phyloP scores from a whole-genome alignment of 2,888 invertebrate genomes.

The Lycaena phlaeas region DNA sequence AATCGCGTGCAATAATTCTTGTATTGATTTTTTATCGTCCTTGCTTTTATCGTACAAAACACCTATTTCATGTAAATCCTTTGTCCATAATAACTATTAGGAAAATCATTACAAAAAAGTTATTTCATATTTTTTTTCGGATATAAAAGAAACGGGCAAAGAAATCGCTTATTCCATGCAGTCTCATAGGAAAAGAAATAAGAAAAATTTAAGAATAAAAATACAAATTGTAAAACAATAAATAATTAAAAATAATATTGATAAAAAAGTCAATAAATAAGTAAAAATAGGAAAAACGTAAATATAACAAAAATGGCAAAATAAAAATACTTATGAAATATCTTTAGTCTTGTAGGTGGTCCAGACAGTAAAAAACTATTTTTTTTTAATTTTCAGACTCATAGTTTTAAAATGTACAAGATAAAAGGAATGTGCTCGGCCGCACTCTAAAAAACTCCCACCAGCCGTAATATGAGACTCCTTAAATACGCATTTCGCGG shows the following conservation, averaged over 20 bases:
- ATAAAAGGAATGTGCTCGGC: conserved; percentile 29
- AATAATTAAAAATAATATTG: not conserved
- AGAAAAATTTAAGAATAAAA: too few relatives aligned
- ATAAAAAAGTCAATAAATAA: not conserved
- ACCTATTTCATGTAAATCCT: too few relatives aligned
- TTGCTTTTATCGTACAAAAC: conserved; percentile 10
- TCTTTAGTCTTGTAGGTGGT: not conserved
- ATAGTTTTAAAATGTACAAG: conserved; percentile 8
- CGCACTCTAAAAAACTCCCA: conserved; percentile 33
- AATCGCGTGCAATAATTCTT: conserved; percentile 29
- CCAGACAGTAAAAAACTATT: conserved; percentile 7
- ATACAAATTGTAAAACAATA: not conserved
- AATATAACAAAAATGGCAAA: not conserved
- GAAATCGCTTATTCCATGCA: conserved; percentile 5
- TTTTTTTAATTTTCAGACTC: conserved; percentile 8
- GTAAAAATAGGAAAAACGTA: not conserved
- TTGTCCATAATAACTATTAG: too few relatives aligned
- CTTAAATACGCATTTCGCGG: conserved; percentile 13
- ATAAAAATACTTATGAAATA: too few relatives aligned
- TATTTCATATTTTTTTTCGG: too few relatives aligned
- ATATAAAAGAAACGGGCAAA: conserved; percentile 1
- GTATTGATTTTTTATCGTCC: conserved; percentile 31
- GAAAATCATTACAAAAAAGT: too few relatives aligned
- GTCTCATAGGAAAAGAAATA: too few relatives aligned
- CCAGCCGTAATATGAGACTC: conserved; percentile 26